phyloP scores from a whole-genome alignment of 2,113 vertebrate species.

The Upupa epops region DNA sequence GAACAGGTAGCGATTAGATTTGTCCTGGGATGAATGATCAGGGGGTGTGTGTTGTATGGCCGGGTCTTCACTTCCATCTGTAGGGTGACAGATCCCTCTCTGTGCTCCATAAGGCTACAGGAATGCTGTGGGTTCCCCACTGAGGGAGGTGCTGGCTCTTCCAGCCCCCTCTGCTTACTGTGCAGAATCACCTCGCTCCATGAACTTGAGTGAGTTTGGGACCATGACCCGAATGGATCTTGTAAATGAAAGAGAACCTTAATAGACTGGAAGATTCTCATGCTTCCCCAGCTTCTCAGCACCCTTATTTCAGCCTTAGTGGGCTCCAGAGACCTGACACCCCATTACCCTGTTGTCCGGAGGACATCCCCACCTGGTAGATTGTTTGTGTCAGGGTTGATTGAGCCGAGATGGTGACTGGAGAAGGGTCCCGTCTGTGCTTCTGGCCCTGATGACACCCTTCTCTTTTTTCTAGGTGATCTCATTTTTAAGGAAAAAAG shows the following conservation, averaged over 20 bases:
- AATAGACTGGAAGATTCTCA: not conserved
- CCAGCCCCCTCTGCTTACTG: not conserved
- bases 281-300: not conserved
- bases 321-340: not conserved
- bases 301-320: not conserved
- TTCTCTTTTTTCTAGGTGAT: constrained; percentile 79
- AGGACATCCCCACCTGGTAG: not conserved
- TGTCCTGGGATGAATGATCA: not conserved
- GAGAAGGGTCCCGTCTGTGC: rapidly evolving
- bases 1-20: constrained; percentile 81
- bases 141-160: not conserved
- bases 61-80: too few species aligned
- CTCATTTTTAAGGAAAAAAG: constrained; percentile 89
- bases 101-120: rapidly evolving
- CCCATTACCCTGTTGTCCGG: not conserved
- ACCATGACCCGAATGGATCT: too few species aligned
- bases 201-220: too few species aligned
- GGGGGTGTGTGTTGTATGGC: rapidly evolving
- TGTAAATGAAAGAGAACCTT: not conserved
- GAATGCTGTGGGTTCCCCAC: rapidly evolving
- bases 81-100: rapidly evolving
- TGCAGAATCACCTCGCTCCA: not conserved
- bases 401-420: not conserved
- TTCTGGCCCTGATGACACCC: not conserved
- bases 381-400: rapidly evolving